These are phyloP conservation scores for Ammospiza caudacuta DNA, from an alignment of 2,113 vertebrate species.

Conservation along the genomic window DNA sequence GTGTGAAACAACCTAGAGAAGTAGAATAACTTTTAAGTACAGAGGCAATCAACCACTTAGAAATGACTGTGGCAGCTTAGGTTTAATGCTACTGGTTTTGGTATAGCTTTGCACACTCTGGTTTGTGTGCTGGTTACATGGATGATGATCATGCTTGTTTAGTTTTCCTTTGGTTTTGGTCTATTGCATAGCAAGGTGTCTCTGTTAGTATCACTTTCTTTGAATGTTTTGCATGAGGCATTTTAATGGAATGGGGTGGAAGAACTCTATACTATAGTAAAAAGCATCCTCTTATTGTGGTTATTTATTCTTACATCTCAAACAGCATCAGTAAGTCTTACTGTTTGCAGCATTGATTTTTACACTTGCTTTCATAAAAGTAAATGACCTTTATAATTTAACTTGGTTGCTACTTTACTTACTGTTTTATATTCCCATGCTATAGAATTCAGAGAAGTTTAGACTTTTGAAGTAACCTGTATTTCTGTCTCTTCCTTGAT, in stretches of 20 bases:
- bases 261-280: neutral
- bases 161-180: neutral
- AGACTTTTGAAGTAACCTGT: neutral
- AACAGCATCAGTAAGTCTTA: neutral
- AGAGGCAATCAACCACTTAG: neutral
- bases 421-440: neutral
- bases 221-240: neutral
- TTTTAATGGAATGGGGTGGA: neutral
- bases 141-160: neutral
- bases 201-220: neutral
- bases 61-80: neutral
- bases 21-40: neutral
- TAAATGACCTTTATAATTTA: neutral
- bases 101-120: neutral
- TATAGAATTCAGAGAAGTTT: neutral
- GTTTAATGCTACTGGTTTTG: neutral
- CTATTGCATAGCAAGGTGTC: neutral
- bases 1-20: neutral
- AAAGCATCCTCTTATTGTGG: neutral
- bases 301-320: neutral
- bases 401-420: neutral
- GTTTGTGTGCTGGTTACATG: neutral
- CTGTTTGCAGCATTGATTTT: neutral
- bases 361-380: neutral
- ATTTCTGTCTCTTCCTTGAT: neutral